Conservation (phyloP, 2,797 vertebrate genomes). For the Myotis vivesi region DNA sequence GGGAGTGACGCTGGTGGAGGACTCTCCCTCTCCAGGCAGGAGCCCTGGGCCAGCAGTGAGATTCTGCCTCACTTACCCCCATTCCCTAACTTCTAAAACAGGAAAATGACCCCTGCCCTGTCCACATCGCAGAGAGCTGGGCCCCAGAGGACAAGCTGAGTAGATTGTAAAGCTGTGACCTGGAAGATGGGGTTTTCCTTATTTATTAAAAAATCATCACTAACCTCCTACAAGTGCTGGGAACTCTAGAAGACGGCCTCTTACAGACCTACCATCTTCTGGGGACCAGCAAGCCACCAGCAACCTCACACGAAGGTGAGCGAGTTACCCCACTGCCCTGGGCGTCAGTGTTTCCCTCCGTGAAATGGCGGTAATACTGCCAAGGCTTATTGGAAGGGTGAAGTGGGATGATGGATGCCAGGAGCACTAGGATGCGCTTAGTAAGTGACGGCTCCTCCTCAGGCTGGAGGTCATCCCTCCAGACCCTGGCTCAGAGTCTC, state of each 20-base stretch:
- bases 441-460: rapidly evolving
- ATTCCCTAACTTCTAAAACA: not conserved
- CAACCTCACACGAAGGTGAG: not conserved
- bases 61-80: not conserved
- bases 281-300: not conserved
- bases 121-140: not conserved
- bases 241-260: not conserved
- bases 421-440: not conserved
- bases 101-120: not conserved
- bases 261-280: not conserved
- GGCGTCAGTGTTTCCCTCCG: not conserved
- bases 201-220: not conserved
- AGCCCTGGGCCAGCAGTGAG: not conserved
- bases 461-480: not conserved
- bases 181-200: rapidly evolving
- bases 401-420: rapidly evolving
- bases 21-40: rapidly evolving
- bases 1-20: rapidly evolving
- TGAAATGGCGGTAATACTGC: not conserved
- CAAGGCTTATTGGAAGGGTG: not conserved
- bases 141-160: not conserved
- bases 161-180: rapidly evolving
- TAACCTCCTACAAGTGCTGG: not conserved
- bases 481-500: not conserved
- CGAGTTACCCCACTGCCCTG: rapidly evolving